Conservation (phyloP, 2,888 invertebrate genomes). For the Nowickia ferox region DNA sequence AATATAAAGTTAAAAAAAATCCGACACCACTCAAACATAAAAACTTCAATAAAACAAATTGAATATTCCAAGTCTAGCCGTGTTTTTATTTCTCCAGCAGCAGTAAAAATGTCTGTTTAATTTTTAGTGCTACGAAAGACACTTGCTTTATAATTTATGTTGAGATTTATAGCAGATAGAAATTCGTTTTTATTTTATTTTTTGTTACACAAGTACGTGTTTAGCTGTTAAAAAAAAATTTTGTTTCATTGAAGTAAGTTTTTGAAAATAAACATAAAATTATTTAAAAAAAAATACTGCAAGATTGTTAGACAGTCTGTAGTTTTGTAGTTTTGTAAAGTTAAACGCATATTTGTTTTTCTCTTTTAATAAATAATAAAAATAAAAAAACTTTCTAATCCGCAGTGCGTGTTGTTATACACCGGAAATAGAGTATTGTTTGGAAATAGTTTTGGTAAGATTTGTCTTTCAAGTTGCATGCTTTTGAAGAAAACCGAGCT, state of each 20-base stretch:
- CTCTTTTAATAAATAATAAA: background rate
- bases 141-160: constrained; percentile 68
- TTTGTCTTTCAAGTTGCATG: constrained; percentile 13
- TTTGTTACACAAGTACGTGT: background rate
- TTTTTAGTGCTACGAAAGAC: constrained; percentile 53
- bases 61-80: constrained; percentile 43
- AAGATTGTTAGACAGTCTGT: constrained; percentile 12
- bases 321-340: constrained; percentile 22
- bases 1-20: constrained; percentile 29
- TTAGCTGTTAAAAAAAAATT: constrained; percentile 43
- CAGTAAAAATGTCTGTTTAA: constrained; percentile 13
- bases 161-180: constrained; percentile 62
- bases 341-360: constrained; percentile 1
- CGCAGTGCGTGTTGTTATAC: constrained; percentile 55
- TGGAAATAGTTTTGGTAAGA: background rate
- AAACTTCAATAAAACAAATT: constrained; percentile 34
- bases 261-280: constrained; percentile 56
- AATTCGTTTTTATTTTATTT: constrained; percentile 35
- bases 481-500: constrained; percentile 1
- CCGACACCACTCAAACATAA: constrained; percentile 4
- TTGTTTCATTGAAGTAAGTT: constrained; percentile 54
- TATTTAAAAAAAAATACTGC: background rate
- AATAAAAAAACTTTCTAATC: constrained; percentile 58
- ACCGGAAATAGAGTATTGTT: constrained; percentile 57
- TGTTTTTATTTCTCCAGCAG: constrained; percentile 22